phyloP scores from a whole-genome alignment of 2,113 vertebrate genomes.

The Penelope pileata region DNA sequence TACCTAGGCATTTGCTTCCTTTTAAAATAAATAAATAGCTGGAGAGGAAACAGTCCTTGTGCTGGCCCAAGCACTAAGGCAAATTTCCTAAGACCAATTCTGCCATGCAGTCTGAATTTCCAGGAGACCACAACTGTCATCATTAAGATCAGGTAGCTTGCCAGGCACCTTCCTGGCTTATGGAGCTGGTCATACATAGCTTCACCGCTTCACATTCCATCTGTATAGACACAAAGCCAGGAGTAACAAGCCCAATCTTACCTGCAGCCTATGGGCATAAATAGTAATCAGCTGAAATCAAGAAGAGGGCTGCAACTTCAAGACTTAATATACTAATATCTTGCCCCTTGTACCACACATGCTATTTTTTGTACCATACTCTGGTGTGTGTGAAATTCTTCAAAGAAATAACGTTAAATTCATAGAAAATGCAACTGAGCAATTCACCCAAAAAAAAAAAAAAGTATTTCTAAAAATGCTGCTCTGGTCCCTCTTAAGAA shows the following conservation, averaged over 20 bases:
- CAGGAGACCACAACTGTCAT: neutral
- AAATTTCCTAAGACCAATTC: neutral
- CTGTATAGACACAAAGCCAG: neutral
- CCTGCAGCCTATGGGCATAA: neutral
- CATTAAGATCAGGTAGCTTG: neutral
- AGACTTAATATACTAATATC: neutral
- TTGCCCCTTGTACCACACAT: neutral
- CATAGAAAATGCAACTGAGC: neutral
- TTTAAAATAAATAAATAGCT: neutral
- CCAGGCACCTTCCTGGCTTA: neutral
- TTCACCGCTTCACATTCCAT: neutral
- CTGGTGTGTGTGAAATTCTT: neutral
- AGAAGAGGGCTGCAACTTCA: neutral
- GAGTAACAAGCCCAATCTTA: neutral
- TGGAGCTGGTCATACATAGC: neutral
- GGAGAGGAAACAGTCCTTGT: neutral
- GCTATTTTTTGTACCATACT: neutral
- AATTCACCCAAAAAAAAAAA: neutral
- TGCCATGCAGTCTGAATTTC: neutral
- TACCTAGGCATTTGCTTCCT: neutral
- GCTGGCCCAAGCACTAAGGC: neutral
- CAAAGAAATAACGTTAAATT: neutral
- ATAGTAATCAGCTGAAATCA: neutral
- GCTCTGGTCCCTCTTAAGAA: neutral
- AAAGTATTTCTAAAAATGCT: neutral